Base-by-base conservation (phyloP, 2,888 invertebrate species). In the Megastigmus dorsalis region DNA sequence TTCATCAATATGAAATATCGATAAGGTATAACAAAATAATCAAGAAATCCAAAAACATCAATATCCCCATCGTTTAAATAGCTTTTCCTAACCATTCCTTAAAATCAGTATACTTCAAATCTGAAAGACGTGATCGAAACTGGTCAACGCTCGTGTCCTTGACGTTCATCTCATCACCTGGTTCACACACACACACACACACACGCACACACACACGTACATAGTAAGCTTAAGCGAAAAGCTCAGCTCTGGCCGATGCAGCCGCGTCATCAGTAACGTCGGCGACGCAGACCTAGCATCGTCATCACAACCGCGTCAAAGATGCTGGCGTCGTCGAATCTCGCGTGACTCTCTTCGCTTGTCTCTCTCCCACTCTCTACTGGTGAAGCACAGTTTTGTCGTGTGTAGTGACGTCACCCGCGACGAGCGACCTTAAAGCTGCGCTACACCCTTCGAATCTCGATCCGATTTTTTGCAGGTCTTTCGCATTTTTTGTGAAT, bases 301-400 rank as follows among this genome's bases (percentile, higher is more conserved):
- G 59, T 72, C 72, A 72, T 66, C 66, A 52, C 59, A 66, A 66
- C n/a, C 57, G 60, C 72, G 65, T 65, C 59, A 74, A 74, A 74
- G 62, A 74, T 74, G 74, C 74, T 74, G 68, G 67, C 74, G 74
- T 73, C 74, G 68, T 54, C 68, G 68, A 68, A 45, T 62, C 57
- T 57, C 23, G 13, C 26, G 20, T 4, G 20, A 3, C 60, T 23
- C 52, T n/a, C n/a, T n/a, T 62, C 57, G 50, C 23, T 7, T 18
- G 20, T 4, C 18, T 1, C 60, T 23, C 52, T 20, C 10, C 50
- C 3, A 20, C 1, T 23, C 33, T 45, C 13, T 26, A 18, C 15
- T 20, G n/a, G n/a, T 52, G 23, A 26, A 65, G 52, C 65, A 65
- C 65, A 65, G 52, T 65, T 65, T 65, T 65, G 48, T 63, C 65